Evolutionary conservation across 2,797 vertebrate genomes (phyloP), one percentile per base, ranked within the genome.

Genomic region (Labroides dimidiatus): DNA sequence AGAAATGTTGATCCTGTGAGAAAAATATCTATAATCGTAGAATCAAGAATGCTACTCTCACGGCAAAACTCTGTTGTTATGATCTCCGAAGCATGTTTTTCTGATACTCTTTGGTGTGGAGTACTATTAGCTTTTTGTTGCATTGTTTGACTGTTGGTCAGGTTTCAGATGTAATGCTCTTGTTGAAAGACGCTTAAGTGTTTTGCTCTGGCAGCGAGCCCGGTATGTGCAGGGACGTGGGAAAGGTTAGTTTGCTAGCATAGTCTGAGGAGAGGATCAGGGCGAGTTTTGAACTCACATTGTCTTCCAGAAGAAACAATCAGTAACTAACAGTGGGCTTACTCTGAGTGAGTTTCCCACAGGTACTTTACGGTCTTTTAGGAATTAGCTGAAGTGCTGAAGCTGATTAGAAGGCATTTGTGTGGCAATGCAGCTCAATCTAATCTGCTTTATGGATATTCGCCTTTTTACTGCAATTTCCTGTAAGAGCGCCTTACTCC

Each of bases 301-400:
- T 85, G 81, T 88, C 66, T 82, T 79, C 74, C 75, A 70, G 48
- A 33, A 42, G 48, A 70, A 63, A 72, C 81, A 87, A 81, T 84
- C 88, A 72, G 73, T 69, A 88, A 81, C 92, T 84, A 87, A 71
- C 65, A 56, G 50, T 23, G 72, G 66, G 77, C 64, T 86, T 79
- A 75, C 84, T 84, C 59, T 84, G 77, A 87, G 84, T 50, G 23
- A 60, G 76, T 90, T 94, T 94, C 91, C 89, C 93, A 93, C 92
- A 90, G 88, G 78, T 89, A 78, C 86, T 93, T 87, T 87, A 75
- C 84, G 70, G 78, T 85, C 64, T 61, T 85, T 78, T 72, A 64
- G 84, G 91, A 82, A 91, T 94, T 93, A 92, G 76, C 80, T 72
- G 78, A 82, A 93, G 86, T 88, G 87, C 84, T 86, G 87, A 92